A percentile compares a stretch with the other conserved stretches of the same genome.
Evolutionary conservation across 1,140 invertebrate genomes (phyloP).

Genomic region (Helicoverpa zea): DNA sequence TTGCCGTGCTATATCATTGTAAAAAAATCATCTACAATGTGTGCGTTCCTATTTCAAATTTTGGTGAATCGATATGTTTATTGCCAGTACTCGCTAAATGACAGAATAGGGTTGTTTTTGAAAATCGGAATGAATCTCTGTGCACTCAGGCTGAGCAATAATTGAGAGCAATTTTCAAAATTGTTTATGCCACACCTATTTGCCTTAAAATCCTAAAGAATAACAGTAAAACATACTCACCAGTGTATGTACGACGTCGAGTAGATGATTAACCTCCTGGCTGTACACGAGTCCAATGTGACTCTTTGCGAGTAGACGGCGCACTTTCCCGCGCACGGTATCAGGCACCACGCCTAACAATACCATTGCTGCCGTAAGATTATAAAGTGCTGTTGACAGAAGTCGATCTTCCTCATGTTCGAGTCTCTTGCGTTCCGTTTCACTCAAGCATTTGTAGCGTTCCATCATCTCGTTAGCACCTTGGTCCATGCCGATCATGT

Average conservation of each 20-base stretch:
- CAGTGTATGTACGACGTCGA: constrained; percentile 98
- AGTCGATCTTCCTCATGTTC: constrained; percentile 99
- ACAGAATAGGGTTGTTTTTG: too few species aligned
- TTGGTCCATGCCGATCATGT: constrained; percentile 99
- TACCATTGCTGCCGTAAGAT: constrained; percentile 98
- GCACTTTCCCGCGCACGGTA: constrained; percentile 96
- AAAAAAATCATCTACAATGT: not conserved
- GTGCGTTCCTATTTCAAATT: too few species aligned
- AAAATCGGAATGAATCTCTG: too few species aligned
- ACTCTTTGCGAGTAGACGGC: constrained; percentile 98
- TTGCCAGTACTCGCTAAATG: too few species aligned
- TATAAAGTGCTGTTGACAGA: constrained; percentile 98
- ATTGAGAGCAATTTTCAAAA: not conserved
- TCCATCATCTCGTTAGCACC: constrained; percentile 99
- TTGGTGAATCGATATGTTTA: too few species aligned
- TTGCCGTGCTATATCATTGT: constrained; percentile 92
- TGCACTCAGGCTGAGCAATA: too few species aligned
- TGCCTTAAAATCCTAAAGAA: not conserved
- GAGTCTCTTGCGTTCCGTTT: constrained; percentile 97
- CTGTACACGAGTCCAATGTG: constrained; percentile 99
- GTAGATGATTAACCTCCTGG: constrained; percentile 98
- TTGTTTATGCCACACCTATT: not conserved
- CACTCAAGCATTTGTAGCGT: constrained; percentile 97
- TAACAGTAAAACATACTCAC: constrained; percentile 87
- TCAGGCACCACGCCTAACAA: constrained; percentile 96